Evolutionary conservation across 2,888 invertebrate genomes (phyloP).

Genomic region (Gasteruption jaculator): DNA sequence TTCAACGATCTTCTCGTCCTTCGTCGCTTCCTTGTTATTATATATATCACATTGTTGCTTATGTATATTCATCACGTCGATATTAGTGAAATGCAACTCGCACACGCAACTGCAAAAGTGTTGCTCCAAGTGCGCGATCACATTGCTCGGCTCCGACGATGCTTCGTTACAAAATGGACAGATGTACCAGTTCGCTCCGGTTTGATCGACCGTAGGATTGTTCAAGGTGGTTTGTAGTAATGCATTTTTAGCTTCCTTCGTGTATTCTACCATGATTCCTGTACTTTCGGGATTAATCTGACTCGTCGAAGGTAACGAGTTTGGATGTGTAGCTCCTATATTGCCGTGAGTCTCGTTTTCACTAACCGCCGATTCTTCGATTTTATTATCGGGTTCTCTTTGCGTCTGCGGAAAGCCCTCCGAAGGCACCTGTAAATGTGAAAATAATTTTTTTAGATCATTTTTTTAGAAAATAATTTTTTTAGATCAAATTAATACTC

Average conservation of each 20-base stretch:
- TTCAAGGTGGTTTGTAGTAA: slow-evolving; percentile 38
- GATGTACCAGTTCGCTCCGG: slow-evolving; percentile 43
- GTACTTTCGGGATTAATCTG: slow-evolving; percentile 29
- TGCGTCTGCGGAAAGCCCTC: slow-evolving; percentile 30
- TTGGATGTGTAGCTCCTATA: slow-evolving; percentile 25
- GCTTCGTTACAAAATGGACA: slow-evolving; percentile 49
- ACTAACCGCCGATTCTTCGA: slow-evolving; percentile 28
- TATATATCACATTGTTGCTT: slow-evolving; percentile 35
- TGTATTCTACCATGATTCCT: slow-evolving; percentile 41
- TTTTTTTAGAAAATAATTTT: background rate
- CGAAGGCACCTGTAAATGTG: slow-evolving; percentile 27
- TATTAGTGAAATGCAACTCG: slow-evolving; percentile 51
- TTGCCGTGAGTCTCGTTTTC: slow-evolving; percentile 25
- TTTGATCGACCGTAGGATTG: slow-evolving; percentile 44
- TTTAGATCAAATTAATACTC: slow-evolving; percentile 16
- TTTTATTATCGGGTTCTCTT: slow-evolving; percentile 28
- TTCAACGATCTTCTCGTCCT: slow-evolving; percentile 18
- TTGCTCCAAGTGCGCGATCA: slow-evolving; percentile 42
- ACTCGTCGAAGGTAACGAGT: slow-evolving; percentile 37
- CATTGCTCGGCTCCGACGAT: slow-evolving; percentile 35
- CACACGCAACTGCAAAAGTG: slow-evolving; percentile 49
- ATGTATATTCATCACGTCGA: slow-evolving; percentile 49
- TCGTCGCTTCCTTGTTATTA: slow-evolving; percentile 24
- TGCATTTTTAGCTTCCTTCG: slow-evolving; percentile 37
- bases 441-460: background rate